Base-by-base conservation (phyloP, 2,113 vertebrate genomes). In the Sorex fumeus region DNA sequence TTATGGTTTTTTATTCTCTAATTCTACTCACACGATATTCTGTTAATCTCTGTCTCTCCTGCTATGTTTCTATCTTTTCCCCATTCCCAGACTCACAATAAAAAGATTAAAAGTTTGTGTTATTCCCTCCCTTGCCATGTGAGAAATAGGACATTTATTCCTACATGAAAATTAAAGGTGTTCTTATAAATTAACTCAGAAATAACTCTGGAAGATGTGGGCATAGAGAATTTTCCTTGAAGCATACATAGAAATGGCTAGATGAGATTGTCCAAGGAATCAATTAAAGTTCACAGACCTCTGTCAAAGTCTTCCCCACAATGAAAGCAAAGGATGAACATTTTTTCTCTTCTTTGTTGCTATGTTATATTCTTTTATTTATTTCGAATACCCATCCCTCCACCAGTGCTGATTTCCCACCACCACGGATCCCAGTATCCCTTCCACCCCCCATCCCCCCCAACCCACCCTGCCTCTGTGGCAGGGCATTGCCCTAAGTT, bases 11-110 rank as follows among this genome's bases (percentile, higher is more conserved):
- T 32, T 81, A 18, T 71, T 79, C 25, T n/a, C 9, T 80, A 27
- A 6, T 57, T 92, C 15, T 91, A 40, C 0, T 71, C 80, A 53
- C 0, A 85, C 9, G 64, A 80, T 6, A 86, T 71, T 50, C 62
- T 84, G 36, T 4, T 92, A 64, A 91, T 72, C 53, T 57, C 19
- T 67, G 3, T 5, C 12, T 13, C 27, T 84, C 34, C 11, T 87
- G 81, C 47, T 94, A 3, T 80, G 18, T 13, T 91, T 5, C 67
- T 85, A 92, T 88, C 50, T 77, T 85, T 91, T 88, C 50, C 53
- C 34, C 80, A 72, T 76, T 64, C 4, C 30, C 16, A 76, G 27
- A 47, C 6, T 2, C 8, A 91, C 5, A 62, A 85, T 30, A 83
- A 70, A 94, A 89, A 74, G 18, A 92, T 74, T 84, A 11, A 84